Base-by-base conservation (phyloP, 2,113 vertebrate species). In the Pterocles orientalis region DNA sequence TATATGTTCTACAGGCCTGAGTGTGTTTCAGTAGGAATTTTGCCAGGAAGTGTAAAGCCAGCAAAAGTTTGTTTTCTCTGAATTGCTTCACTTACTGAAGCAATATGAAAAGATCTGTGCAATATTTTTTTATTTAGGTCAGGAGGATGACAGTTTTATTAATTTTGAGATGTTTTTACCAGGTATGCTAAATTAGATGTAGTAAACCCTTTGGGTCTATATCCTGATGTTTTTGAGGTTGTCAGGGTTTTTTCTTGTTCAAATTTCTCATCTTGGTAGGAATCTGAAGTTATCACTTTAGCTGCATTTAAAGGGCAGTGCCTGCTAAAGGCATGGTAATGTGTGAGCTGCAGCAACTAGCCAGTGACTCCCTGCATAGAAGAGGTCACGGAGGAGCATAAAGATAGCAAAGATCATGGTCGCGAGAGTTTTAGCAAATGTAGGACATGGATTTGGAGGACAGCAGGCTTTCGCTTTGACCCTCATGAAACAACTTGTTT, bases 61-160 rank as follows among this genome's bases (percentile, higher is more conserved):
- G 64, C 75, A 76, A 19, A 92, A 94, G 84, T 90, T 96, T 87
- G 92, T 95, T 94, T 93, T 83, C 90, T 54, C 54, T n/a, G 0
- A 92, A 53, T 93, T 82, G 36, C 70, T 95, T 87, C 58, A 9
- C 50, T 91, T 88, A 23, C 75, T 65, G 62, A 88, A 82, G 64
- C 58, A 77, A 90, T 71, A 48, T 88, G 90, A 86, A 94, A 85
- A 93, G 92, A 90, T 90, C 41, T 7, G 47, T 26, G 47, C 84
- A 72, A 29, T 70, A 12, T 48, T 87, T 69, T 91, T 64, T 93
- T 82, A 95, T 96, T 90, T 96, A 93, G 94, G 93, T 96, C 93
- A 94, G 94, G 82, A 83, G 93, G 79, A 94, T 95, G 95, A 94
- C 94, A 90, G 94, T 57, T 71, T 20, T 45, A 90, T 75, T 92